Base-by-base conservation (phyloP, 2,888 invertebrate species). In the Ctena decussata region DNA sequence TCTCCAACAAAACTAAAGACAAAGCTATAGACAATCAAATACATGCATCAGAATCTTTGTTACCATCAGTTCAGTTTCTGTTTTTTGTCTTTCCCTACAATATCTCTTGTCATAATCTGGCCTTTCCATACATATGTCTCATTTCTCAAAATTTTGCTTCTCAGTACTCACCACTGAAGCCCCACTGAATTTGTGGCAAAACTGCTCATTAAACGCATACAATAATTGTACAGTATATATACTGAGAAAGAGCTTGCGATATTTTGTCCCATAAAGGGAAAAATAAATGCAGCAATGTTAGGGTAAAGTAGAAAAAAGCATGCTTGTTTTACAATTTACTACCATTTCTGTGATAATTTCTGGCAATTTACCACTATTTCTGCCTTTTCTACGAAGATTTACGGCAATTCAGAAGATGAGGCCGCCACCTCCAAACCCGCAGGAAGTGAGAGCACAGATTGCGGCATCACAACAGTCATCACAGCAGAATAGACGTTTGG, bases 401-500 rank as follows among this genome's bases (percentile, higher is more conserved):
- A 92, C 94, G 57, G 91, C 90, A 85, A 93, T 93, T 72, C 89
- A 91, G 88, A 93, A 91, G 89, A 87, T 87, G 86, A 87, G 91
- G 21, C 91, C 92, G 24, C 89, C 86, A 11, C 89, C 90, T 39
- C 86, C 93, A 15, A 85, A 89, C 1, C 89, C 92, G 30, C 93
- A 93, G 84, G 90, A 91, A 81, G 92, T 94, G 37, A 88, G 94
- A 21, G 92, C 93, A 65, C 93, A 93, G 85, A 94, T 94, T 91
- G 92, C 91, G 21, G 91, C 91, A 0, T 87, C 92, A 57, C 93
- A 94, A 30, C 93, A 94, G 69, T 93, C 93, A 0, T 91, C 93
- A 0, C 94, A 95, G 18, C 95, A 95, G 91, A 96, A 96, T 91
- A 92, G 96, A 49, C 94, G 96, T 46, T 94, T 96, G 27, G 96